Percentiles rank a stretch among this genome's conserved stretches.
Evolutionary conservation across 2,797 vertebrate genomes (phyloP).

Genomic region (Adrianichthys oophorus): DNA sequence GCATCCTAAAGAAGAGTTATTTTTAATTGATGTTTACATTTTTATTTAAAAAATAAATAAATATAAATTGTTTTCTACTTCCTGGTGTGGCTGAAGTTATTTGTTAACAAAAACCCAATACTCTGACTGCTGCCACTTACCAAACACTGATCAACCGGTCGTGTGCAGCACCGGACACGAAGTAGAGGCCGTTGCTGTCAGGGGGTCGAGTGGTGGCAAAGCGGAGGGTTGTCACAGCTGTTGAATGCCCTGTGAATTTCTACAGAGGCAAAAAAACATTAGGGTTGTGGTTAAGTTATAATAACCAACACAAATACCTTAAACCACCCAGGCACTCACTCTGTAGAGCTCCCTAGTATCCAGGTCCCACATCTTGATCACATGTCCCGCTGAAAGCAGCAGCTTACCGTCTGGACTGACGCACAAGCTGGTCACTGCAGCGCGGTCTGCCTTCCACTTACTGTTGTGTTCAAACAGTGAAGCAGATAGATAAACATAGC

Average conservation of each 20-base stretch:
- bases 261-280: slow-evolving; percentile 46
- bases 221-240: slow-evolving; percentile 88
- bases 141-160: slow-evolving; percentile 95
- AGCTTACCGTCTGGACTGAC: slow-evolving; percentile 96
- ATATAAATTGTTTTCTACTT: too few species aligned
- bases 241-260: slow-evolving; percentile 97
- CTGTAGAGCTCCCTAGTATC: slow-evolving; percentile 96
- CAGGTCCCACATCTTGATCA: slow-evolving; percentile 98
- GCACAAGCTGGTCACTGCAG: slow-evolving; percentile 88
- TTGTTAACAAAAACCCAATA: too few species aligned
- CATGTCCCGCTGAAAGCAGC: slow-evolving; percentile 92
- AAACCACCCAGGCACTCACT: slow-evolving; percentile 74
- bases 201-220: slow-evolving; percentile 89
- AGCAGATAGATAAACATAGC: background rate
- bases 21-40: too few species aligned
- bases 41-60: too few species aligned
- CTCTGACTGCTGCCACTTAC: slow-evolving; percentile 75
- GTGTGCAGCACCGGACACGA: slow-evolving; percentile 91
- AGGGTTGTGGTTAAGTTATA: too few species aligned
- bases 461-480: slow-evolving; percentile 57
- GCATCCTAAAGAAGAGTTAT: too few species aligned
- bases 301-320: background rate
- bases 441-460: slow-evolving; percentile 97
- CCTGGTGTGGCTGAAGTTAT: too few species aligned
- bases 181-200: slow-evolving; percentile 91